Conservation (phyloP, 2,797 vertebrate species). For the Micropoecilia bifurca region DNA sequence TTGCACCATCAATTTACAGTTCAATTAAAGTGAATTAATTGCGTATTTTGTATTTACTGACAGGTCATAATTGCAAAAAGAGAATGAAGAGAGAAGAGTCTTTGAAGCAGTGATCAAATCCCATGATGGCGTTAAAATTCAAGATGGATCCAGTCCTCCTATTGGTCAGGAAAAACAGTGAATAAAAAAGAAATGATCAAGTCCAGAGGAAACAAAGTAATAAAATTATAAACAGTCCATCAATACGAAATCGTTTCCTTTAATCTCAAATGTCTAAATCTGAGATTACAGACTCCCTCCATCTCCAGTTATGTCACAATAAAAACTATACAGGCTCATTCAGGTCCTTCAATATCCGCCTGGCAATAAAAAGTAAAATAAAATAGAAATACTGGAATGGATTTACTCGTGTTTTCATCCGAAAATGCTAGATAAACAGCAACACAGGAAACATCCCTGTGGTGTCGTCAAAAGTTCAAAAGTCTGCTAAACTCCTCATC, state of each 20-base stretch:
- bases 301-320: neutral
- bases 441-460: neutral
- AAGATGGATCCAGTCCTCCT: neutral
- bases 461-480: neutral
- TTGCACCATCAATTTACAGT: neutral
- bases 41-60: neutral
- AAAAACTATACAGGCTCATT: neutral
- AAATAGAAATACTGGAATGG: slow-evolving; percentile 8
- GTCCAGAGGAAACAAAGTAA: neutral
- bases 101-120: slow-evolving; percentile 8
- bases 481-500: slow-evolving; percentile 15
- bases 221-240: neutral
- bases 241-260: neutral
- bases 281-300: neutral
- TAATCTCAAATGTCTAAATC: neutral
- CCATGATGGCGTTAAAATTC: neutral
- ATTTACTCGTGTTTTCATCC: neutral
- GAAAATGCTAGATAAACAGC: neutral
- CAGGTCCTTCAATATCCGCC: neutral
- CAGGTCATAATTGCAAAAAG: neutral
- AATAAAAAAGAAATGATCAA: neutral
- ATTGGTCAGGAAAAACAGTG: neutral
- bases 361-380: neutral
- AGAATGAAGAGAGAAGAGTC: neutral
- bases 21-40: slow-evolving; percentile 3